Conservation (phyloP, 1,140 invertebrate species). For the Oppia nitens region DNA sequence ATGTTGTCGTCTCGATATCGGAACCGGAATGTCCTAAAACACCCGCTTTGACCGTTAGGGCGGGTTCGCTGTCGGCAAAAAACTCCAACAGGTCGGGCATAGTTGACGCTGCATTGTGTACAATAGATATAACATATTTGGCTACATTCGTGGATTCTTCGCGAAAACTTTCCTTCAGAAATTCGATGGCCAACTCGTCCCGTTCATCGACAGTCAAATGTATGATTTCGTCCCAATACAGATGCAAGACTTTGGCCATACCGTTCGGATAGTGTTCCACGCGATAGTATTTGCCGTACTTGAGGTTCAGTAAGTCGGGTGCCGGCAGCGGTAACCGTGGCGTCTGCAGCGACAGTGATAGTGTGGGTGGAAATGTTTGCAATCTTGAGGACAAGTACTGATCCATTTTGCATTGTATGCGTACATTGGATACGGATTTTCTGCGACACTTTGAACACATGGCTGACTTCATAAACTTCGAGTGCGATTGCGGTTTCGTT, state of each 20-base stretch:
- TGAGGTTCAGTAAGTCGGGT: conserved; percentile 32
- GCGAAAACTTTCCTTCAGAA: conserved; percentile 47
- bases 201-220: conserved; percentile 52
- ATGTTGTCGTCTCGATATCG: conserved; percentile 85
- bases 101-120: conserved; percentile 74
- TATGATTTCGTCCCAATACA: conserved; percentile 80
- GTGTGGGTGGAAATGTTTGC: conserved; percentile 8
- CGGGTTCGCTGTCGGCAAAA: conserved; percentile 65
- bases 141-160: conserved; percentile 29
- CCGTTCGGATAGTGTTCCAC: conserved; percentile 88
- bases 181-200: conserved; percentile 69
- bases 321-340: conserved; percentile 19
- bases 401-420: conserved; percentile 23
- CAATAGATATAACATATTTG: conserved; percentile 80
- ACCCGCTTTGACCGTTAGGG: conserved; percentile 77
- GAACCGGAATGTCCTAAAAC: conserved; percentile 46
- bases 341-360: conserved; percentile 20
- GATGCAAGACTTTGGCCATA: conserved; percentile 74
- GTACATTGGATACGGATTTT: conserved; percentile 18
- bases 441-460: conserved; percentile 8
- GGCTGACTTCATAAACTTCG: background rate
- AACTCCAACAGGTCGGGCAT: conserved; percentile 84
- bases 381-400: conserved; percentile 16
- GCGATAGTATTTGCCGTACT: conserved; percentile 56
- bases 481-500: background rate